A percentile compares a stretch with the other conserved stretches of the same genome.
phyloP scores from a whole-genome alignment of 2,113 vertebrate genomes.

The Labeo catla region DNA sequence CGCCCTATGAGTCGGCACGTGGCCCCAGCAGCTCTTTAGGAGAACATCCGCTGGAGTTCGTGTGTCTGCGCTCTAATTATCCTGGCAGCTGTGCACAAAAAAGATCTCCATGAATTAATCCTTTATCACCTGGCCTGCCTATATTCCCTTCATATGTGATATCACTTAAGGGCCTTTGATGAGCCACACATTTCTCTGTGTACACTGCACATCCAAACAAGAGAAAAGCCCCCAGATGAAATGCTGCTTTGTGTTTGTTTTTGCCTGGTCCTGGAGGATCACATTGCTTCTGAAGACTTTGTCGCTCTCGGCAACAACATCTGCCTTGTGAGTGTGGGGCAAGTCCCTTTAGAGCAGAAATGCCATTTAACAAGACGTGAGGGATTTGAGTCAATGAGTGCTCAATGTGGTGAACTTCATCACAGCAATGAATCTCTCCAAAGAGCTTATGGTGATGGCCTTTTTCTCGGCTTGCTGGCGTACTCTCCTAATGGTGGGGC shows the following conservation, averaged over 20 bases:
- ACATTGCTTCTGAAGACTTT: conserved; percentile 59
- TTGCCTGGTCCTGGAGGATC: conserved; percentile 62
- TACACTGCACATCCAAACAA: conserved; percentile 58
- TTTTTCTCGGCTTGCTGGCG: conserved; percentile 33
- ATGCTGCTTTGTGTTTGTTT: conserved; percentile 64
- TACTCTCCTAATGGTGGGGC: conserved; percentile 37
- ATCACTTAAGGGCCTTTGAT: conserved; percentile 54
- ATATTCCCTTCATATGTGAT: conserved; percentile 39
- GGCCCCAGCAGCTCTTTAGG: conserved; percentile 5
- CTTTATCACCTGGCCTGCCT: conserved; percentile 47
- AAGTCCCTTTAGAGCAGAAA: conserved; percentile 60
- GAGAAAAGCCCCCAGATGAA: conserved; percentile 56
- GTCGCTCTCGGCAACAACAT: conserved; percentile 66
- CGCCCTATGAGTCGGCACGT: conserved; percentile 33
- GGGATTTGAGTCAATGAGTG: conserved; percentile 65
- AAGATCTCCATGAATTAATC: conserved; percentile 39
- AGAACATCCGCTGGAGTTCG: conserved; percentile 47
- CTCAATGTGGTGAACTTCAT: conserved; percentile 65
- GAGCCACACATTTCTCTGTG: conserved; percentile 47
- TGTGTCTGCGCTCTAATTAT: conserved; percentile 49
- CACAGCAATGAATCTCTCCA: conserved; percentile 60
- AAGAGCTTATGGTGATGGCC: conserved; percentile 48
- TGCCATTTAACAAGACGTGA: conserved; percentile 67
- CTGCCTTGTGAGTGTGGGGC: conserved; percentile 63
- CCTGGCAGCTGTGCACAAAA: conserved; percentile 45